Base-by-base conservation (phyloP, 2,113 vertebrate genomes). In the Myrmophylax atrothorax region DNA sequence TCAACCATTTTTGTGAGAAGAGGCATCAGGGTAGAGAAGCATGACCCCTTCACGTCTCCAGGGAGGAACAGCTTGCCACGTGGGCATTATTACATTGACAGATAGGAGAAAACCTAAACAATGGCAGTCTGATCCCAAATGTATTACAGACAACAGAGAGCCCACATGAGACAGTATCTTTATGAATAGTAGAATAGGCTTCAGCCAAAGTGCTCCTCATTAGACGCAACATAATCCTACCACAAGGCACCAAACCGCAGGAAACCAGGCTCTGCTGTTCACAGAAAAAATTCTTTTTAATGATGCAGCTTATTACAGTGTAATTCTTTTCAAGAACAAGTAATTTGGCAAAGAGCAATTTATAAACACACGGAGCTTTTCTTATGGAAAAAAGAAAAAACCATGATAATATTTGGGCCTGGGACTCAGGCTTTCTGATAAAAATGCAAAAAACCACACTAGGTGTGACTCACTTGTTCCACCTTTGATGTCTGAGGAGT, bases 121-220 rank as follows among this genome's bases (percentile, higher is more conserved):
- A 84, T 25, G 5, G 75, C 47, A 70, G 72, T 66, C 90, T 92
- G 79, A 95, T 73, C 84, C 72, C 79, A 80, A 67, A 90, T 16
- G 35, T 78, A 24, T 74, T 63, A 84, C 3, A 77, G 70, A 53
- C 63, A 66, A 55, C 35, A 81, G 64, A 86, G 42, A 89, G 86
- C 35, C 33, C 90, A 81, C 76, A 38, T 50, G 79, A 89, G 79
- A 77, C 47, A 67, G 20, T 0, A 12, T 19, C 83, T 88, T 92
- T 95, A 62, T 70, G 88, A 94, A 52, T 23, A 81, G 90, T 68
- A 94, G 92, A 94, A 93, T 90, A 93, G 79, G 59, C 29, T 93
- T 88, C 79, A 92, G 88, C 69, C 50, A 59, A 55, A 83, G 47
- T 37, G 29, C 38, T 92, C 63, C 92, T 96, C 90, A 84, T 97